Base-by-base conservation (phyloP, 2,113 vertebrate genomes). In the Psammodynastes pulverulentus region DNA sequence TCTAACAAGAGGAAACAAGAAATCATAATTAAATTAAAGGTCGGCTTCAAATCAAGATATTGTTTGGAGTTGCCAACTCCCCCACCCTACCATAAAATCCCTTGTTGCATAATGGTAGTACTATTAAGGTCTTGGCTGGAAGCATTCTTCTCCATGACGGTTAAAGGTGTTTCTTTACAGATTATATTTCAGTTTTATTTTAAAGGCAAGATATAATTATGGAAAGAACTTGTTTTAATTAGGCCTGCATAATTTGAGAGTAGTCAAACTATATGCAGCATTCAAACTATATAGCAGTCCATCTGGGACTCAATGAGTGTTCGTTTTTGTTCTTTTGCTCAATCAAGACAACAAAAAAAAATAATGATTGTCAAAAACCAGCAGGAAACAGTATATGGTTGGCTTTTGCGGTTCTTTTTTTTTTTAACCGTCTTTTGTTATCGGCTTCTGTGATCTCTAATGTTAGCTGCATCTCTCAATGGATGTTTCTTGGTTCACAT, bases 371-470 rank as follows among this genome's bases (percentile, higher is more conserved):
- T 34, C 29, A 48, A 91, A 84, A 29, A 10, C 53, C 85, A 17
- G 51, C 79, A 48, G 52, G 13, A 34, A 53, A 91, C 49, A 15
- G 19, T 34, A 49, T 3, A 23, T 49, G 46, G 72, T 43, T 79
- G 72, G 72, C 72, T 79, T 79, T 79, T 79, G 72, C 43, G 34
- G 3, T 85, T 45, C 19, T 84, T 85, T 85, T 85, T 43, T 10
- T 85, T 85, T 85, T 12, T 2, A 46, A 19, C 9, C 3, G 3
- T 85, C 84, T 72, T 34, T 90, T 62, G 26, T 46, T 58, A 54
- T 9, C 23, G 49, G 43, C 26, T 62, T 48, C 46, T 85, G 90
- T 94, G 95, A 89, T 90, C 8, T 94, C 90, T 89, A 9, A 43
- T 79, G 72, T 43, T 43, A 43, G 72, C 34, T 79, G 72, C 72